Conservation (phyloP, 2,888 invertebrate species). For the Catotricha subobsoleta region DNA sequence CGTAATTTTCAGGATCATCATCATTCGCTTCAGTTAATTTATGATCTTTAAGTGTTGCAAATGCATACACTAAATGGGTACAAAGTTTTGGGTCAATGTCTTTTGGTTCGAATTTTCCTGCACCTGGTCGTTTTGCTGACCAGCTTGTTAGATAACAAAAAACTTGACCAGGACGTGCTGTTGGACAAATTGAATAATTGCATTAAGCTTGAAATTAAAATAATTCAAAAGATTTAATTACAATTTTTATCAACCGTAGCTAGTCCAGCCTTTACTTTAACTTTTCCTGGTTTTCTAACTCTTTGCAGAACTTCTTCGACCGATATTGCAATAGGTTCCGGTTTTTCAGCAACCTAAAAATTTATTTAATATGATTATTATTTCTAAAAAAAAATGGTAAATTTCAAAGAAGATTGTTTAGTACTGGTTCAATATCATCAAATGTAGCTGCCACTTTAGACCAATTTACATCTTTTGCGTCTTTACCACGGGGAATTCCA, state of each 20-base stretch:
- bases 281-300: constrained; percentile 47
- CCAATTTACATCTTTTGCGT: constrained; percentile 78
- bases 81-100: constrained; percentile 77
- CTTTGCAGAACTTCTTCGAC: constrained; percentile 51
- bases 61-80: constrained; percentile 89
- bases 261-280: constrained; percentile 36
- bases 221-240: constrained; percentile 27
- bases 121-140: constrained; percentile 80
- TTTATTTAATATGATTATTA: background rate
- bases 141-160: constrained; percentile 94
- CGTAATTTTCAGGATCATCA: constrained; percentile 72
- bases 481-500: constrained; percentile 65
- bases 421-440: constrained; percentile 24
- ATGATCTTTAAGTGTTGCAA: constrained; percentile 77
- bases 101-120: constrained; percentile 76
- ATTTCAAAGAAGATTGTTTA: background rate
- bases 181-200: background rate
- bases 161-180: constrained; percentile 69
- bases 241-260: constrained; percentile 40
- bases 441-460: constrained; percentile 51
- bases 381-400: background rate
- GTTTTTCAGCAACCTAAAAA: constrained; percentile 41
- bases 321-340: constrained; percentile 58
- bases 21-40: constrained; percentile 61
- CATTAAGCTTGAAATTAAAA: no score